These are phyloP conservation scores for Cygnus atratus DNA, from an alignment of 2,113 vertebrate species.

Conservation along the genomic window DNA sequence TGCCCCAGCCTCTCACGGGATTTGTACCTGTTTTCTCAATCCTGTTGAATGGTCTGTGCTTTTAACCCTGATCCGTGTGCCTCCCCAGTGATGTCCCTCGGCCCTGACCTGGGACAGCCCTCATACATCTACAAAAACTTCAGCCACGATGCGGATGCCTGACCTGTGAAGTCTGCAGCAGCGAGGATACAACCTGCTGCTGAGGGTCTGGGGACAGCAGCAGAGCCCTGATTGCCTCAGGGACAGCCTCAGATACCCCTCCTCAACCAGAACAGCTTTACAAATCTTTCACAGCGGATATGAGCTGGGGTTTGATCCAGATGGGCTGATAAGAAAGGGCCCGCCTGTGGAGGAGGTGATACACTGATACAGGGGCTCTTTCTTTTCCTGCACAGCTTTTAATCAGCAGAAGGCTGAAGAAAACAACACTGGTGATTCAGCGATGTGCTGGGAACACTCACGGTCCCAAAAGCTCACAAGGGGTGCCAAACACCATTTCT, in stretches of 20 bases:
- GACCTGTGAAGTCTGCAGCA: accelerated
- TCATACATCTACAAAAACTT: neutral
- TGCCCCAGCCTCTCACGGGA: neutral
- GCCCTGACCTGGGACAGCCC: neutral
- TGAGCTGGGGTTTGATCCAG: conserved; percentile 11
- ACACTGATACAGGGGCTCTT: neutral
- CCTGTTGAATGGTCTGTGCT: neutral
- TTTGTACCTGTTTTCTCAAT: neutral
- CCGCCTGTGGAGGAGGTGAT: neutral
- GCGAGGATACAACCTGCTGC: neutral
- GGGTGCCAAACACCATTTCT: neutral
- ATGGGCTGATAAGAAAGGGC: neutral
- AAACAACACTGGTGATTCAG: neutral
- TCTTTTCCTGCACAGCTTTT: neutral
- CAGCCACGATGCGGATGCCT: accelerated
- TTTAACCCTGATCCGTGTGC: accelerated
- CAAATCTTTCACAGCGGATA: neutral
- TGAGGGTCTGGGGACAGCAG: neutral
- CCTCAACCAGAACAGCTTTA: neutral
- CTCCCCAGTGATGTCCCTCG: accelerated
- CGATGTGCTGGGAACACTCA: neutral
- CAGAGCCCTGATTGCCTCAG: neutral
- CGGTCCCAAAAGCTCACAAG: neutral
- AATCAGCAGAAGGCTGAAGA: neutral
- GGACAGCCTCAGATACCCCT: neutral